Percentiles rank a stretch among this genome's conserved stretches.
These are phyloP conservation scores for Prosapia bicincta DNA, from an alignment of 2,888 invertebrate genomes.

Conservation along the genomic window DNA sequence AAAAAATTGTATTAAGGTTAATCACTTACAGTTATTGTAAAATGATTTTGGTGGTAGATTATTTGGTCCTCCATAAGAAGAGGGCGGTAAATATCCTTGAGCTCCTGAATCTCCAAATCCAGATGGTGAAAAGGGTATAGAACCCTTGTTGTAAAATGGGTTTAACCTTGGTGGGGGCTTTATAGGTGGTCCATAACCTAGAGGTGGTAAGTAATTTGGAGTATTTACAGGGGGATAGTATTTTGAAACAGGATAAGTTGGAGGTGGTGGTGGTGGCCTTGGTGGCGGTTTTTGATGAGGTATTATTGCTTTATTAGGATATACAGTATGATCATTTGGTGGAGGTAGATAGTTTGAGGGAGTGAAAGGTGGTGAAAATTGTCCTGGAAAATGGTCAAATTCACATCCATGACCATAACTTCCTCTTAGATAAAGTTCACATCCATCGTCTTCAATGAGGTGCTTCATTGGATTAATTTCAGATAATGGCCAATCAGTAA, in stretches of 20 bases:
- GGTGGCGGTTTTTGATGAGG: not conserved
- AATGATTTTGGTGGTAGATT: conserved; percentile 25
- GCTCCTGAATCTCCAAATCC: not conserved
- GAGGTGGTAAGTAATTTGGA: not conserved
- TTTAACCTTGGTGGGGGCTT: not conserved
- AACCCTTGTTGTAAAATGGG: not conserved
- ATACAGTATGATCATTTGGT: not conserved
- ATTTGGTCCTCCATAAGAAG: conserved; percentile 31
- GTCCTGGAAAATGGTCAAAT: conserved; percentile 50
- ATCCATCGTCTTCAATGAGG: conserved; percentile 58
- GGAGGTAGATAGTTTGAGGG: not conserved
- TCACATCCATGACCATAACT: conserved; percentile 82
- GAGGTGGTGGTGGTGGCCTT: not conserved
- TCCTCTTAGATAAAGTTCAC: conserved; percentile 75
- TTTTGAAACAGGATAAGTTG: not conserved
- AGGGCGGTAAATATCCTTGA: conserved; percentile 23
- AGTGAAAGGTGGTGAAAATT: not conserved
- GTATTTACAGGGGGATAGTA: not conserved
- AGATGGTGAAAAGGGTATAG: not conserved
- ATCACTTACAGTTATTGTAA: conserved; percentile 29
- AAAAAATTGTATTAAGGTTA: no score
- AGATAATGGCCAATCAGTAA: conserved; percentile 67
- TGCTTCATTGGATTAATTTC: conserved; percentile 60
- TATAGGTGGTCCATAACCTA: not conserved
- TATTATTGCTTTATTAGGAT: not conserved